These are phyloP conservation scores for Alcis repandata DNA, from an alignment of 2,888 invertebrate species.

Conservation along the genomic window DNA sequence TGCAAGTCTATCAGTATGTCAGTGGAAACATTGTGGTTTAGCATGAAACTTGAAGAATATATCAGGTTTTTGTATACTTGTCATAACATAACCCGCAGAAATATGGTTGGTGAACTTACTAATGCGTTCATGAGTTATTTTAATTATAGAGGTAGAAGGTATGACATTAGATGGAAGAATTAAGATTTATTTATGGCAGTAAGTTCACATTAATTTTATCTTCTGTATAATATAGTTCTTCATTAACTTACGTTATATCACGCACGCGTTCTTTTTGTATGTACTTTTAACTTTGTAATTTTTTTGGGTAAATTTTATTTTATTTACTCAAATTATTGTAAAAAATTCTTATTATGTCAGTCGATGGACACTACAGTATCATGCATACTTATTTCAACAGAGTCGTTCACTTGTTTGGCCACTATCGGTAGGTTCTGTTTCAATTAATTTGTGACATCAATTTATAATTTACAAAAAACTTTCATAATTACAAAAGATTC, in stretches of 20 bases:
- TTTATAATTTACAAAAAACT: neutral
- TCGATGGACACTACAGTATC: neutral
- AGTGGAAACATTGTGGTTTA: neutral
- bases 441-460: conserved; percentile 20
- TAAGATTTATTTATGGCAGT: conserved; percentile 13
- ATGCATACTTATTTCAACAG: conserved; percentile 1
- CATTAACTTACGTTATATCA: neutral
- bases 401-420: conserved; percentile 20
- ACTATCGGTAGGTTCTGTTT: conserved; percentile 5
- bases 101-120: neutral
- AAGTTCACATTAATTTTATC: conserved; percentile 4
- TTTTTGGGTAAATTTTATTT: neutral
- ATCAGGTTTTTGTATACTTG: neutral
- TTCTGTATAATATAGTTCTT: neutral
- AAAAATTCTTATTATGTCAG: conserved; percentile 3
- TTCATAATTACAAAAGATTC: conserved; percentile 5
- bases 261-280: neutral
- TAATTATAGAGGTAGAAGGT: neutral
- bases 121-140: neutral
- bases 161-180: neutral
- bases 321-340: neutral
- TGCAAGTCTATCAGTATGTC: neutral
- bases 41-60: neutral
- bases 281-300: conserved; percentile 15
- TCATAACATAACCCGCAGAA: neutral